phyloP scores from a whole-genome alignment of 1,140 invertebrate species.

The Ectropis grisescens region DNA sequence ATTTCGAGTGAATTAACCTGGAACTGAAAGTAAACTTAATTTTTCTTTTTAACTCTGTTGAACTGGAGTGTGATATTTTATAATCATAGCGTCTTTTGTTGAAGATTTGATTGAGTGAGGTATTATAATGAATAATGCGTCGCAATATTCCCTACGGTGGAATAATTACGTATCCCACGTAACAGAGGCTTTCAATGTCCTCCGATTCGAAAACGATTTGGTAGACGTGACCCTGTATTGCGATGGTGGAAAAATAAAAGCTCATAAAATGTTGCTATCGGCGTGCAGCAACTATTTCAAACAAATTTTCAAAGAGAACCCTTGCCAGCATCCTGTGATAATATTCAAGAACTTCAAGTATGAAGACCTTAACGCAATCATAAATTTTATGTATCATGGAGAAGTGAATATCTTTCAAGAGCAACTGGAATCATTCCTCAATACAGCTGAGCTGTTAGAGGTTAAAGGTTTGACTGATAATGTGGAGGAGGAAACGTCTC shows the following conservation, averaged over 20 bases:
- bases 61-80: too few relatives aligned
- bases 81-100: too few relatives aligned
- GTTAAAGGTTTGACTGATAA: constrained; percentile 86
- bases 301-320: constrained; percentile 87
- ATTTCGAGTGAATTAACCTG: too few relatives aligned
- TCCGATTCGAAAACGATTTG: constrained; percentile 83
- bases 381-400: constrained; percentile 90
- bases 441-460: constrained; percentile 89
- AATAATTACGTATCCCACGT: constrained; percentile 65
- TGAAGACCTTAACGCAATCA: constrained; percentile 83
- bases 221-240: constrained; percentile 90
- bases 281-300: constrained; percentile 88
- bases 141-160: constrained; percentile 62
- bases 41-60: too few relatives aligned
- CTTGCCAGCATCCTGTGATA: constrained; percentile 88
- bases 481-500: constrained; percentile 50
- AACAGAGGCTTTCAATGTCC: constrained; percentile 78
- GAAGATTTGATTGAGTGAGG: too few relatives aligned
- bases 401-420: constrained; percentile 93
- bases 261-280: constrained; percentile 88
- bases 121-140: constrained; percentile 53
- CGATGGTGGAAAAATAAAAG: constrained; percentile 85
- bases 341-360: constrained; percentile 88
- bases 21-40: too few relatives aligned
- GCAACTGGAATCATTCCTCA: constrained; percentile 87